Base-by-base conservation (phyloP, 2,797 vertebrate genomes). In the Huso huso region DNA sequence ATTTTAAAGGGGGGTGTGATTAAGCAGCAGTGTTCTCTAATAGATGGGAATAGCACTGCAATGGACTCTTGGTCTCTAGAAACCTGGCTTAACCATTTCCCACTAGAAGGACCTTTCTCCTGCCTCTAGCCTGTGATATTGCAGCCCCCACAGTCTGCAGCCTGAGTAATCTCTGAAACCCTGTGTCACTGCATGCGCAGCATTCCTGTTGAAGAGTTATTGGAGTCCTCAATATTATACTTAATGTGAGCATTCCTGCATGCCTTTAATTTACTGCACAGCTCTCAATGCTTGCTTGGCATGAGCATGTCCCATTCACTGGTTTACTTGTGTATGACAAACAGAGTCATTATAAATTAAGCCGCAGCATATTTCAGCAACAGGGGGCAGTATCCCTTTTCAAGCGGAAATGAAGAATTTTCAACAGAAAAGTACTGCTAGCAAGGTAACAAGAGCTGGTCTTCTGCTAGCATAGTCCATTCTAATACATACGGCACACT, bases 211-310 rank as follows among this genome's bases (percentile, higher is more conserved):
- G 66, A 75, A 63, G 68, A 72, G 72, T 71, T 68, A 73, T 51
- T 63, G 61, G 57, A 71, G 49, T 48, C 66, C 70, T 63, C 65
- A 67, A 74, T 76, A 70, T 64, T 70, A 48, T 65, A 70, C 70
- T 64, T n/a, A n/a, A 13, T 58, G 55, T 58, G 13, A 58, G 70
- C 73, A 23, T 70, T 65, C 63, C 60, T 71, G 10, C 4, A 61
- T 66, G 58, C 63, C 51, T 57, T 62, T 52, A 23, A 59, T 55
- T 62, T 68, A 64, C 60, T 68, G 52, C 57, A 51, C 61, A 63
- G 48, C 66, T 65, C 62, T 68, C 66, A 12, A 57, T 52, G 65
- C 48, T 15, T 48, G 48, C 15, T 53, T 59, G 70, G 64, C 63
- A 48, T 73, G 68, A 59, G 60, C 48, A 48, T 72, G 15, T 58